Evolutionary conservation across 2,888 invertebrate species (phyloP).

Genomic region (Listrodromus nycthemerus): DNA sequence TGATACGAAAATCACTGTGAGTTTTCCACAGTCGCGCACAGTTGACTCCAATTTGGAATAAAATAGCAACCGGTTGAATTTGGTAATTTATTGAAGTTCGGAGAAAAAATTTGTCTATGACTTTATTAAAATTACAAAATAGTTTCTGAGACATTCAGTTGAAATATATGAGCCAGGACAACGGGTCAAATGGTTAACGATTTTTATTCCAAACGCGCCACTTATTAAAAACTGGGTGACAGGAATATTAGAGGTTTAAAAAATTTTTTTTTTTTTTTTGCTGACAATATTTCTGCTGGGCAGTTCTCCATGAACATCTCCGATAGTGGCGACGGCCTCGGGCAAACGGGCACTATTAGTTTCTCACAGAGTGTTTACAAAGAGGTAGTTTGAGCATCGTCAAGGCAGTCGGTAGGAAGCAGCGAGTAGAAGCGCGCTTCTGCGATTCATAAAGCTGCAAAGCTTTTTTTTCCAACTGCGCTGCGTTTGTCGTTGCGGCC

Average conservation of each 20-base stretch:
- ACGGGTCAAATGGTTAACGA: not conserved
- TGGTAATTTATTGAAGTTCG: not conserved
- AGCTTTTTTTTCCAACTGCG: conserved; percentile 31
- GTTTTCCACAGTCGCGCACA: not conserved
- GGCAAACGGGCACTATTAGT: conserved; percentile 51
- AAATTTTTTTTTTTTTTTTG: not conserved
- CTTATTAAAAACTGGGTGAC: not conserved
- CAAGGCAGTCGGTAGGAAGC: conserved; percentile 2
- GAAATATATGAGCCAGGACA: not conserved
- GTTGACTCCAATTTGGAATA: not conserved
- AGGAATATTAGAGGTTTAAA: too few relatives aligned
- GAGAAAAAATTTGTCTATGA: not conserved
- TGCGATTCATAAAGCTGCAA: conserved; percentile 63
- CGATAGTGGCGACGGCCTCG: not conserved
- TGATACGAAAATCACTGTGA: not conserved
- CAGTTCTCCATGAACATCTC: not conserved
- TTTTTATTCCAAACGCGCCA: not conserved
- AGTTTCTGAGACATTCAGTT: too few relatives aligned
- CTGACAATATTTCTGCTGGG: not conserved
- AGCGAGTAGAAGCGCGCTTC: conserved; percentile 49
- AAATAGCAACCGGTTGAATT: not conserved
- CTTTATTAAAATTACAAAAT: too few relatives aligned
- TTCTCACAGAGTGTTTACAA: conserved; percentile 61
- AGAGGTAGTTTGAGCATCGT: conserved; percentile 58
- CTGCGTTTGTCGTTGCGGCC: not conserved